These are phyloP conservation scores for Catharus ustulatus DNA, from an alignment of 2,797 vertebrate genomes.

Conservation along the genomic window DNA sequence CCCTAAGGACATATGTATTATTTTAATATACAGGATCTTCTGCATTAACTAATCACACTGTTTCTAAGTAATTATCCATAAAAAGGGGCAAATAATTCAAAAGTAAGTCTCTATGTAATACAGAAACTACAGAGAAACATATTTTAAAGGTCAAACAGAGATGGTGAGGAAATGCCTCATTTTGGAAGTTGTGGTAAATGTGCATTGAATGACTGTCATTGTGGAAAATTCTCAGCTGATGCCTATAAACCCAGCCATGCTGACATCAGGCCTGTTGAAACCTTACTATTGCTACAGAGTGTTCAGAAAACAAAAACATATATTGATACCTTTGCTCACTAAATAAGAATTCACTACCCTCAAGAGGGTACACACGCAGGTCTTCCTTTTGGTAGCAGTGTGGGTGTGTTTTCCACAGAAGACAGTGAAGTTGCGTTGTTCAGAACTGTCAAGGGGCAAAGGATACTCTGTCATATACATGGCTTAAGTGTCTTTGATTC, in stretches of 20 bases:
- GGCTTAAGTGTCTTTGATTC: neutral
- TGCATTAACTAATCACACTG: neutral
- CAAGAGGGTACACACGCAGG: too few relatives aligned
- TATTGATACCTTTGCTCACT: accelerated
- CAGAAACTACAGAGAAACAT: neutral
- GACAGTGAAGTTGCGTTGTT: neutral
- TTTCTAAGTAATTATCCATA: neutral
- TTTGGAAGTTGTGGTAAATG: neutral
- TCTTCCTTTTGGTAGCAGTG: neutral
- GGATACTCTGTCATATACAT: accelerated
- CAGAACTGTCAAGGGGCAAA: neutral
- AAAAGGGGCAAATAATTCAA: neutral
- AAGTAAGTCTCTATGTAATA: neutral
- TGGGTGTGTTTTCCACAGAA: neutral
- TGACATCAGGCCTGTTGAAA: neutral
- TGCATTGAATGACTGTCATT: neutral
- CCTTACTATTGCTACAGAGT: neutral
- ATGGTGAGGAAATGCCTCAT: neutral
- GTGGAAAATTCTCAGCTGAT: neutral
- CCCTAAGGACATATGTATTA: neutral
- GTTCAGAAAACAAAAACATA: neutral
- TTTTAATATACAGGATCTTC: neutral
- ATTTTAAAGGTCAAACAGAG: neutral
- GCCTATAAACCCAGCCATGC: neutral
- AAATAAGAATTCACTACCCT: neutral